Conservation (phyloP, 2,888 invertebrate species). For the Seira sanloemensis region DNA sequence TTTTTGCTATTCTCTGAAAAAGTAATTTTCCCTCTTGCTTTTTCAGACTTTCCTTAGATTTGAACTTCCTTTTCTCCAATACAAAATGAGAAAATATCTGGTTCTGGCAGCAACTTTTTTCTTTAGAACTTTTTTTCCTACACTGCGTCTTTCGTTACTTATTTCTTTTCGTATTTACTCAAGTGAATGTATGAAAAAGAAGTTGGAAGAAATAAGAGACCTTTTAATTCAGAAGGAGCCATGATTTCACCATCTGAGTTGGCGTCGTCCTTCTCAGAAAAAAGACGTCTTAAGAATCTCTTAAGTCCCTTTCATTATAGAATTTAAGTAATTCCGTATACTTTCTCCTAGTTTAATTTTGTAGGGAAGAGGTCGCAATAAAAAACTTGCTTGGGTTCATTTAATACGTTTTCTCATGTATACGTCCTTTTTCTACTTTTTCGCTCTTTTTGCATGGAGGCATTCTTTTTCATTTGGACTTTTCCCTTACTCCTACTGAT, state of each 20-base stretch:
- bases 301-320: too few species aligned
- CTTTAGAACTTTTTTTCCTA: constrained; percentile 39
- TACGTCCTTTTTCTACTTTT: constrained; percentile 21
- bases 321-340: too few species aligned
- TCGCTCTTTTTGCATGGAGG: constrained; percentile 31
- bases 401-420: not conserved
- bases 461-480: constrained; percentile 33
- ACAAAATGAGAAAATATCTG: constrained; percentile 39
- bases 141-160: constrained; percentile 10
- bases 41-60: not conserved
- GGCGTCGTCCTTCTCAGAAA: not conserved
- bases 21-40: constrained; percentile 35
- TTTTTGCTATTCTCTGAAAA: constrained; percentile 17
- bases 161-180: constrained; percentile 24
- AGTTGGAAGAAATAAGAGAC: constrained; percentile 37
- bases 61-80: not conserved
- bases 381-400: not conserved
- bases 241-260: constrained; percentile 49
- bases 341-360: too few species aligned
- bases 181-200: constrained; percentile 25
- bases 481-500: constrained; percentile 43
- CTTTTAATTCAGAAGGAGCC: constrained; percentile 41
- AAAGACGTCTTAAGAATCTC: too few species aligned
- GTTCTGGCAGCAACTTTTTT: constrained; percentile 53
- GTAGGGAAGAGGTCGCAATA: too few species aligned